Evolutionary conservation across 2,888 invertebrate genomes (phyloP).

Genomic region (Dinocampus coccinellae): DNA sequence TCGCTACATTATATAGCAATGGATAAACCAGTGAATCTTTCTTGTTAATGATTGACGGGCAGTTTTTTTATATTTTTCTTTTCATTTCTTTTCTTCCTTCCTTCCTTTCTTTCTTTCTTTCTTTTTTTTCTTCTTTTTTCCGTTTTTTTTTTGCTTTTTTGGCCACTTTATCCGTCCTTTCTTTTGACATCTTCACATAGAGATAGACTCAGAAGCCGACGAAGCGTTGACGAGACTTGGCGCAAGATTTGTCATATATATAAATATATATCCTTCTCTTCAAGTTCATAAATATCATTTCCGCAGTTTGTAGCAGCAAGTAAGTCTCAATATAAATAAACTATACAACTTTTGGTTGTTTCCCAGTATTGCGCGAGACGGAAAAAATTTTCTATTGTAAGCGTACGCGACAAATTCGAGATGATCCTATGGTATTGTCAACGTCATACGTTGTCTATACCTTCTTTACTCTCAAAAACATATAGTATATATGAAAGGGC

Average conservation of each 20-base stretch:
- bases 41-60: constrained; percentile 35
- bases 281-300: constrained; percentile 26
- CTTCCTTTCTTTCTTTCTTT: constrained; percentile 28
- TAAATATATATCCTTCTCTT: not conserved
- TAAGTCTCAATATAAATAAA: constrained; percentile 16
- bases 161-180: constrained; percentile 12
- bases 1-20: not conserved
- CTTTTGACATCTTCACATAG: constrained; percentile 19
- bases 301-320: constrained; percentile 7
- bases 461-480: not conserved
- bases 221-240: constrained; percentile 23
- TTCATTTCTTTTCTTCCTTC: constrained; percentile 29
- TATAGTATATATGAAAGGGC: no score
- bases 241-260: constrained; percentile 19
- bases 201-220: constrained; percentile 22
- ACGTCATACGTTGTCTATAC: constrained; percentile 32
- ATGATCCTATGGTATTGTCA: constrained; percentile 41
- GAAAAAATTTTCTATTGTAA: constrained; percentile 33
- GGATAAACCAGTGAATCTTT: constrained; percentile 8
- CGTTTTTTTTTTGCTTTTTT: constrained; percentile 27
- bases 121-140: constrained; percentile 29
- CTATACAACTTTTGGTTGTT: not conserved
- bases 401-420: constrained; percentile 38
- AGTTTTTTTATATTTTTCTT: constrained; percentile 30
- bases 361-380: not conserved